phyloP scores from a whole-genome alignment of 2,888 invertebrate genomes.

The Cephus nigrinus region DNA sequence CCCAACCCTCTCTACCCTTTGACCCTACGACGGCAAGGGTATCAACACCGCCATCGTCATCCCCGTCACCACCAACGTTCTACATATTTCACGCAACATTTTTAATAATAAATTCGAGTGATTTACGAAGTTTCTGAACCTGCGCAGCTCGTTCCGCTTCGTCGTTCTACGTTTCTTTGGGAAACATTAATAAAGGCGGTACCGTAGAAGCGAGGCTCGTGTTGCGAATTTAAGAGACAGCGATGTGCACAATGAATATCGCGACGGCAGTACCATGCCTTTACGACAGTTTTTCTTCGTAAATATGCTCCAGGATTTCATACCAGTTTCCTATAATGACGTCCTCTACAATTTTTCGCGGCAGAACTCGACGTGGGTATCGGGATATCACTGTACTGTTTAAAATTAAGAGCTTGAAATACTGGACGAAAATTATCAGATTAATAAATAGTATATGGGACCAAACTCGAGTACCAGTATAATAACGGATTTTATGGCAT shows the following conservation, averaged over 20 bases:
- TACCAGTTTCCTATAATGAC: neutral
- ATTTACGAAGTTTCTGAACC: constrained; percentile 5
- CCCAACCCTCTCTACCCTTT: neutral
- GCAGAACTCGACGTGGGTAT: neutral
- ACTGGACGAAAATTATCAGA: neutral
- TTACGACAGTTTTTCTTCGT: neutral
- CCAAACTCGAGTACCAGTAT: neutral
- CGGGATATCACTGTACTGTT: neutral
- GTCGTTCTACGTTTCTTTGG: constrained; percentile 7
- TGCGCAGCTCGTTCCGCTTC: neutral
- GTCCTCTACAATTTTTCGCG: neutral
- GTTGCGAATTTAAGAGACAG: constrained; percentile 22
- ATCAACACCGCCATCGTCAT: neutral
- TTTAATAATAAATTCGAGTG: constrained; percentile 10
- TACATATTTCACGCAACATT: constrained; percentile 5
- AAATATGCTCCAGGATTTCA: neutral
- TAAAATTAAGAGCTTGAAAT: neutral
- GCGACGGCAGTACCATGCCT: neutral
- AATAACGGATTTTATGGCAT: neutral
- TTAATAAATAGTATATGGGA: neutral
- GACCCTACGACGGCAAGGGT: neutral
- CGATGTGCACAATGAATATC: neutral
- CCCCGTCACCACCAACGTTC: neutral
- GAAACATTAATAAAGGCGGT: neutral
- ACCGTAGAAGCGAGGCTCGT: constrained; percentile 9